phyloP scores from a whole-genome alignment of 2,888 invertebrate species.

The Xylota segnis region DNA sequence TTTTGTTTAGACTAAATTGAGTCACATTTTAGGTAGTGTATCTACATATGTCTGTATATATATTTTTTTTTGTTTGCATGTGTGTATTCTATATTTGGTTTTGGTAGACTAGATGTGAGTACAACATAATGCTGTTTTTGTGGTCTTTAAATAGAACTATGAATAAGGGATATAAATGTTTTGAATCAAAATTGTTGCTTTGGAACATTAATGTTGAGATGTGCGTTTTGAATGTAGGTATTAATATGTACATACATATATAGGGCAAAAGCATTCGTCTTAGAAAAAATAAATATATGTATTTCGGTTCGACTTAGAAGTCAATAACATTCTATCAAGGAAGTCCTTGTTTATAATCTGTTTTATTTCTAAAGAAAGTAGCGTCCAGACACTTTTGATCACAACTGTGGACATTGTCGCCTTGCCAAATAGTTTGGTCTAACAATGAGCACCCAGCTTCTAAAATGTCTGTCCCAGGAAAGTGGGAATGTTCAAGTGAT shows the following conservation, averaged over 20 bases:
- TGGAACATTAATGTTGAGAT: slow-evolving; percentile 42
- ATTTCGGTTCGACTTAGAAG: background rate
- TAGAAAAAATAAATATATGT: background rate
- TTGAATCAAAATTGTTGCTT: slow-evolving; percentile 52
- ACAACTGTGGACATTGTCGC: too few relatives aligned
- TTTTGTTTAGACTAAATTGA: slow-evolving; percentile 44
- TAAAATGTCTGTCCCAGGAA: too few relatives aligned
- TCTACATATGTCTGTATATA: background rate
- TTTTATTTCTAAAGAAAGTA: too few relatives aligned
- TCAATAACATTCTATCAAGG: background rate
- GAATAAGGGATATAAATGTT: slow-evolving; percentile 67
- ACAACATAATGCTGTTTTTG: slow-evolving; percentile 62
- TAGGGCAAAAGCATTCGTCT: background rate
- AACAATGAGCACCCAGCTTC: too few relatives aligned
- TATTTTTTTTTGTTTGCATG: slow-evolving; percentile 1
- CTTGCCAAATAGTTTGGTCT: too few relatives aligned
- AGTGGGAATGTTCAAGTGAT: too few relatives aligned
- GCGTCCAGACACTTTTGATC: too few relatives aligned
- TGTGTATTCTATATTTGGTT: slow-evolving; percentile 42
- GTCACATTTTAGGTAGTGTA: slow-evolving; percentile 23
- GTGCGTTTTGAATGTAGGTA: slow-evolving; percentile 2
- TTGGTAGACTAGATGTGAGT: slow-evolving; percentile 36
- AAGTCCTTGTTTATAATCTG: too few relatives aligned
- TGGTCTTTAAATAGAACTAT: slow-evolving; percentile 64
- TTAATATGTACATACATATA: background rate